These are phyloP conservation scores for Phylloscopus collybita DNA, from an alignment of 2,797 vertebrate genomes.

Conservation along the genomic window DNA sequence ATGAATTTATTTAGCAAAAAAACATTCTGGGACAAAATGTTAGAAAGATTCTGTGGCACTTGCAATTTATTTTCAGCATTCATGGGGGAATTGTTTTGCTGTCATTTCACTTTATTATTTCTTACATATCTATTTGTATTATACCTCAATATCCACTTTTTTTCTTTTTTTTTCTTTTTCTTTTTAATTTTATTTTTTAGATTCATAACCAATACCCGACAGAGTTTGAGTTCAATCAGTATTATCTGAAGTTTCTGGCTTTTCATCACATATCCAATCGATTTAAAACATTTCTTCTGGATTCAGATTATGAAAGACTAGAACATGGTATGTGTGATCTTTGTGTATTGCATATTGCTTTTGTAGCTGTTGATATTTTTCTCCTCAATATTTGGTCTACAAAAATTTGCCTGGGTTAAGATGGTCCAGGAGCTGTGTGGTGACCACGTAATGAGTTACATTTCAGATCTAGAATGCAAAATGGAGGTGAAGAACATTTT, in stretches of 20 bases:
- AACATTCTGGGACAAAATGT: neutral
- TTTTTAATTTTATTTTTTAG: constrained; percentile 74
- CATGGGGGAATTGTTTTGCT: neutral
- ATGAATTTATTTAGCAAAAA: neutral
- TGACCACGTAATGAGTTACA: neutral
- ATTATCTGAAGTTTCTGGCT: constrained; percentile 98
- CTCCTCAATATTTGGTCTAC: neutral
- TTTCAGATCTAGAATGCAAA: neutral
- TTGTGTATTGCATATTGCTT: neutral
- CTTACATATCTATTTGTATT: neutral
- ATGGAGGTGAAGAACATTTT: neutral
- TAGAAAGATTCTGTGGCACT: neutral
- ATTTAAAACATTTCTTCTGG: constrained; percentile 98
- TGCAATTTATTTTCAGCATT: neutral
- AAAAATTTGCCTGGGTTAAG: neutral
- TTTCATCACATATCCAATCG: constrained; percentile 97
- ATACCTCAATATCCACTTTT: constrained; percentile 11
- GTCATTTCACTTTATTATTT: constrained; percentile 20
- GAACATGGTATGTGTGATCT: constrained; percentile 89
- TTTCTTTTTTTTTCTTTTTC: neutral
- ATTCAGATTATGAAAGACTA: constrained; percentile 96
- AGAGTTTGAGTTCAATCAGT: constrained; percentile 99
- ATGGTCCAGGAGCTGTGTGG: neutral
- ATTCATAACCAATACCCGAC: constrained; percentile 92
- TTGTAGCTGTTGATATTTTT: neutral